Conservation (phyloP, 2,113 vertebrate species). For the Beaufortia kweichowensis region DNA sequence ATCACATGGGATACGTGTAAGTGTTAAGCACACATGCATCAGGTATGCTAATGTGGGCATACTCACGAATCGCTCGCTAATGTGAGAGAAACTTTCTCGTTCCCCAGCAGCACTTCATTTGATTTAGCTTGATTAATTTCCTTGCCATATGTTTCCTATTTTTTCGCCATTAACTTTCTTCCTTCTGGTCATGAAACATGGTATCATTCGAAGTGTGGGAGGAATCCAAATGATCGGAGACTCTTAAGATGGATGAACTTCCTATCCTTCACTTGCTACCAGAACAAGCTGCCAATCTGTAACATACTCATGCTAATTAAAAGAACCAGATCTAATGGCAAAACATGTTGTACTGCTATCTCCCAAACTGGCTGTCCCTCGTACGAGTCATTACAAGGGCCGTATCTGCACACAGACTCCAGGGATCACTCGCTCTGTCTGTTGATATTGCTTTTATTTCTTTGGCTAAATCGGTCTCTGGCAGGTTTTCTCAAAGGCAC, state of each 20-base stretch:
- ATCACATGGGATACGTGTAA: slow-evolving; percentile 30
- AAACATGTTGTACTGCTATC: background rate
- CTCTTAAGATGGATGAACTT: slow-evolving; percentile 45
- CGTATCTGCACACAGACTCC: slow-evolving; percentile 7
- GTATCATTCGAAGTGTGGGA: slow-evolving; percentile 26
- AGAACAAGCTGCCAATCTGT: slow-evolving; percentile 38
- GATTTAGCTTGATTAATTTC: slow-evolving; percentile 44
- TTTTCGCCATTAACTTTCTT: slow-evolving; percentile 2
- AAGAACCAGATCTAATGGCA: slow-evolving; percentile 33
- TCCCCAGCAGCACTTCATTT: slow-evolving; percentile 28
- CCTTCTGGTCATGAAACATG: slow-evolving; percentile 30
- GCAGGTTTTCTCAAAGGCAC: too few species aligned
- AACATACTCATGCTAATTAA: slow-evolving; percentile 46
- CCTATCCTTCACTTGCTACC: background rate
- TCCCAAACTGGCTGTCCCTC: background rate
- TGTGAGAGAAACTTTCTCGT: background rate
- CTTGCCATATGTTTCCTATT: slow-evolving; percentile 43
- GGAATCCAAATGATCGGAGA: slow-evolving; percentile 28
- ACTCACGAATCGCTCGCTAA: background rate
- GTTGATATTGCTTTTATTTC: slow-evolving; percentile 17
- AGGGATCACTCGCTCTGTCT: background rate
- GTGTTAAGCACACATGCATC: slow-evolving; percentile 13
- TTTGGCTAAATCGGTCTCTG: background rate
- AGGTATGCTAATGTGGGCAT: slow-evolving; percentile 6
- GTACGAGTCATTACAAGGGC: slow-evolving; percentile 32